Evolutionary conservation across 2,113 vertebrate genomes (phyloP), one percentile per base, ranked within the genome.

Genomic region (Leptobrachium ailaonicum): DNA sequence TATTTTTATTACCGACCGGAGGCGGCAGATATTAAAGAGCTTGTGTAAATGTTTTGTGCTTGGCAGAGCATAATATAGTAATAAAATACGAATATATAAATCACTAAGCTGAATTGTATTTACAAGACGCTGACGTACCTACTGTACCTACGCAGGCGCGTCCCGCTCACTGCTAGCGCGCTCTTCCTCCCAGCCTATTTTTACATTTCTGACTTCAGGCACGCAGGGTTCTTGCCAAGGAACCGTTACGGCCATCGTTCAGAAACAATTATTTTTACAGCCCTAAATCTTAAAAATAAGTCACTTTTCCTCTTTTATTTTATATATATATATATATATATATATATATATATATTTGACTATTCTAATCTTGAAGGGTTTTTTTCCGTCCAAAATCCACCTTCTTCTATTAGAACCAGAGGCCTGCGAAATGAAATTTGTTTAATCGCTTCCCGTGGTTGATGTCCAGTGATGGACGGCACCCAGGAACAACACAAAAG

Each of bases 401-500:
- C 42, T 6, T 44, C 54, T 73, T 79, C 75, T 75, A 75, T 80
- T 60, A 75, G 64, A 40, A 75, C 68, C 43, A 45, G 79, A 80
- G 74, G 62, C 79, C 75, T 80, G 71, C 75, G 79, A 75, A 80
- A 75, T 80, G 64, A 80, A 64, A 60, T 50, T 74, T 58, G 79
- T 47, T 80, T 68, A 74, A 80, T 80, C 71, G 42, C 75, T 80
- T 68, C 71, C 79, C 71, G 13, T 62, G n/a, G 56, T 80, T 53
- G 54, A 47, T 58, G 79, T 80, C 71, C 71, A 74, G n/a, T 20
- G 43, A 69, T 75, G 79, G 78, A 80, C 40, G 47, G 47, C 10
- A 54, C 79, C 71, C 79, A 80, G 79, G 44, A 80, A 80, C 79
- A 69, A 80, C 68, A 80, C 47, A n/a, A 75, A 72, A 47, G 67